Evolutionary conservation across 2,113 vertebrate genomes (phyloP).

Genomic region (Pan troglodytes): DNA sequence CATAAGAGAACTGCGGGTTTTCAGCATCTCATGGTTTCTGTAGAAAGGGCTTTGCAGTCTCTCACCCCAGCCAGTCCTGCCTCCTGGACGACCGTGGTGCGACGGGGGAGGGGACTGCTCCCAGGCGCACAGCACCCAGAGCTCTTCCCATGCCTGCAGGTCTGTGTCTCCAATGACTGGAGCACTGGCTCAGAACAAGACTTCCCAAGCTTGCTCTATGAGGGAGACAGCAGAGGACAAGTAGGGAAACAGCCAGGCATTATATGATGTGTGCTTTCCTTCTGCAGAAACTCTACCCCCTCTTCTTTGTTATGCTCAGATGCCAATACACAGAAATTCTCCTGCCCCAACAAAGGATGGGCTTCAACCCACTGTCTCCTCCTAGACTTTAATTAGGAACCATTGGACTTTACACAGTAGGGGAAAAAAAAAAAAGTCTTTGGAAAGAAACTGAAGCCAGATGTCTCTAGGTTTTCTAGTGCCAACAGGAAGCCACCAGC

Average conservation of each 20-base stretch:
- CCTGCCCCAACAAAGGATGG: background rate
- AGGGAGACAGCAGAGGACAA: background rate
- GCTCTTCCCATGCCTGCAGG: background rate
- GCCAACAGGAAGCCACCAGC: background rate
- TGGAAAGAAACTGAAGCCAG: background rate
- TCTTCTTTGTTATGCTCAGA: background rate
- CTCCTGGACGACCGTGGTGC: accelerated
- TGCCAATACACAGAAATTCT: background rate
- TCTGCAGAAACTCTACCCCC: background rate
- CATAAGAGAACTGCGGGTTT: background rate
- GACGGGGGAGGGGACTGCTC: background rate
- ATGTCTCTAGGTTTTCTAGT: background rate
- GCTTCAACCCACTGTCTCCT: background rate
- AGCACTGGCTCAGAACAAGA: background rate
- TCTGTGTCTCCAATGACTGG: background rate
- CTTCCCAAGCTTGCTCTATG: background rate
- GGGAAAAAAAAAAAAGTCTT: background rate
- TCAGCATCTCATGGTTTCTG: accelerated
- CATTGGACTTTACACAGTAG: background rate
- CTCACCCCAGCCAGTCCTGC: background rate
- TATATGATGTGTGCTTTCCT: background rate
- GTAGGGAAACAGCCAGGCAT: background rate
- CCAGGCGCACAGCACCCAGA: background rate
- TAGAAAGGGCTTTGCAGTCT: background rate
- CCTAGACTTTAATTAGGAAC: background rate